Conservation (phyloP, 2,113 vertebrate genomes). For the Myrmecobius fasciatus region DNA sequence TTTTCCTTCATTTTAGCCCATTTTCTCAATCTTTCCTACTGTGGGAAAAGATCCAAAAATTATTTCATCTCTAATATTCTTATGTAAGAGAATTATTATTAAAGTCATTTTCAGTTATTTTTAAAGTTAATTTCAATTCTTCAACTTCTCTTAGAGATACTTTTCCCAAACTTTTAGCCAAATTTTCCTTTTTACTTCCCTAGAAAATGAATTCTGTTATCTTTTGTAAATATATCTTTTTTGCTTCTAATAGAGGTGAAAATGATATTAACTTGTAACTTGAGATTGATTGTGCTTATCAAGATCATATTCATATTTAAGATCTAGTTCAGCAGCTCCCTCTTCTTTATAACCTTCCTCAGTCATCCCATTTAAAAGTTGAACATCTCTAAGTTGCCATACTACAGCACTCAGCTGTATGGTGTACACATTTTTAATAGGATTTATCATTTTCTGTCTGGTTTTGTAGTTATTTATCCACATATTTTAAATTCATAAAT, state of each 20-base stretch:
- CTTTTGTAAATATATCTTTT: background rate
- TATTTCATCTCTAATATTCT: background rate
- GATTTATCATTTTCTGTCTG: background rate
- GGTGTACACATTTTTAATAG: background rate
- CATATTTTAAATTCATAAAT: background rate
- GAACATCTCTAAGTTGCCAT: background rate
- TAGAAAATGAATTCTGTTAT: background rate
- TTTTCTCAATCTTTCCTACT: background rate
- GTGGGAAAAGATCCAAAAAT: constrained; percentile 1
- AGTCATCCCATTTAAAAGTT: background rate
- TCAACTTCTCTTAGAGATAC: background rate
- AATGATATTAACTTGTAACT: background rate
- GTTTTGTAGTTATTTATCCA: background rate
- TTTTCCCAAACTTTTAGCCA: constrained; percentile 6
- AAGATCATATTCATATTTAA: constrained; percentile 38
- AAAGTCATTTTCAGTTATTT: background rate
- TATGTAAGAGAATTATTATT: background rate
- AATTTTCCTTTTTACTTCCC: background rate
- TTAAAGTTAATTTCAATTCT: background rate
- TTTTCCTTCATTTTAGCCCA: background rate
- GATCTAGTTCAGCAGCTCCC: constrained; percentile 27
- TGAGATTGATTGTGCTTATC: constrained; percentile 6
- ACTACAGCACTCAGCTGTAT: background rate
- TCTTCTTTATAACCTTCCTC: constrained; percentile 10
- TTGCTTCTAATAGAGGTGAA: constrained; percentile 11